These are phyloP conservation scores for Idaea aversata DNA, from an alignment of 2,888 invertebrate genomes.

Conservation along the genomic window DNA sequence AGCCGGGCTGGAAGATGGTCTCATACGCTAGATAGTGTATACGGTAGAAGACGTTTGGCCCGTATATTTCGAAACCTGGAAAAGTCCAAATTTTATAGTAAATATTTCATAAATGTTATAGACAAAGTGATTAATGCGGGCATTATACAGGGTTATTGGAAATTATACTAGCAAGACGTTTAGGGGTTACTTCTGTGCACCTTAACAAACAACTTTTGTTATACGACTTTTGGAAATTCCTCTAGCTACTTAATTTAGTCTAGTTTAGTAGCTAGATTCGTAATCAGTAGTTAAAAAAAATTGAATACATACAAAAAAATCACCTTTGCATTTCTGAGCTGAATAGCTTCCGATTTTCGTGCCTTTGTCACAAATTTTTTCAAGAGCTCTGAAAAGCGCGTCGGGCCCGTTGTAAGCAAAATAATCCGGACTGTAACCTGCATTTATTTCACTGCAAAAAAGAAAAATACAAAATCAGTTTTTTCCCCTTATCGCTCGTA, in stretches of 20 bases:
- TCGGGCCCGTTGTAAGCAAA: not conserved
- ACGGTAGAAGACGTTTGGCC: not conserved
- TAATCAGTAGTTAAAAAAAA: not conserved
- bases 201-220: too few relatives aligned
- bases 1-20: not conserved
- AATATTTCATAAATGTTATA: too few relatives aligned
- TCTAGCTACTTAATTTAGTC: too few relatives aligned
- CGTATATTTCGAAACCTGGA: not conserved
- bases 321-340: not conserved
- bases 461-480: not conserved
- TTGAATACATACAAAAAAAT: not conserved
- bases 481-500: not conserved
- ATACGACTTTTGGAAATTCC: too few relatives aligned
- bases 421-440: not conserved
- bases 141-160: too few relatives aligned
- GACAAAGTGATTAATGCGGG: too few relatives aligned
- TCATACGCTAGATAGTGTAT: not conserved
- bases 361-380: not conserved
- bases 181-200: too few relatives aligned
- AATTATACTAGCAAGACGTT: too few relatives aligned
- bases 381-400: not conserved
- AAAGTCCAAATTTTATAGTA: not conserved
- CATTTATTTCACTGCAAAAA: not conserved
- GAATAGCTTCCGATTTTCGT: not conserved
- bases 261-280: not conserved